Evolutionary conservation across 2,888 invertebrate species (phyloP), one percentile per base, ranked within the genome.

Genomic region (Philereme transversata): DNA sequence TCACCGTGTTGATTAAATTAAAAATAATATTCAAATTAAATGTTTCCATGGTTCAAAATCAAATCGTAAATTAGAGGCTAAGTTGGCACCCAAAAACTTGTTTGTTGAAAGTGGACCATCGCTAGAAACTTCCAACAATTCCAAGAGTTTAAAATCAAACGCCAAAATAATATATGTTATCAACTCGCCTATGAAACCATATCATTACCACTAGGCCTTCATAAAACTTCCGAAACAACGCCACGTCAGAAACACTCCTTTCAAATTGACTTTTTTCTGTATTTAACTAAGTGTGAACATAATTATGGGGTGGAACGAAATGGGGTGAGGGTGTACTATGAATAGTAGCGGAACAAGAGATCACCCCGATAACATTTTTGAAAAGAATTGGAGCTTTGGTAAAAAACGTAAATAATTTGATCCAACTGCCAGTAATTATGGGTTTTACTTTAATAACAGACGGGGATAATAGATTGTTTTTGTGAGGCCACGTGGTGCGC

Each of bases 231-330:
- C 51, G 46, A 56, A 55, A 44, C 34, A 8, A 41, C 50, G 44
- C 41, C 58, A 45, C 61, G 70, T 73, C 70, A 70, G 58, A 63
- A 63, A 51, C 71, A 70, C 53, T 47, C 41, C 33, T 54, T 45
- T 57, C 47, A 45, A 62, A 61, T 51, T 47, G 57, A 49, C 60
- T 60, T 57, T 60, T 49, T 64, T 56, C 68, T 64, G 64, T 65
- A 71, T 71, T 73, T 71, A 75, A 73, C 69, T 65, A 68, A 73
- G 75, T 69, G 72, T 75, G 70, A 78, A 76, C 72, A 70, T 71
- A 73, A 78, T 76, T 76, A 69, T 58, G 53, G 47, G 68, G 66
- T 60, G 67, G 66, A 57, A 54, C 62, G 47, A 38, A 47, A 66
- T 46, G 67, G 66, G 65, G 63, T 56, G 72, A 62, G 60, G 56